Percentiles rank a stretch among this genome's conserved stretches.
Evolutionary conservation across 2,797 vertebrate genomes (phyloP).

Genomic region (Pantherophis vulpinus): DNA sequence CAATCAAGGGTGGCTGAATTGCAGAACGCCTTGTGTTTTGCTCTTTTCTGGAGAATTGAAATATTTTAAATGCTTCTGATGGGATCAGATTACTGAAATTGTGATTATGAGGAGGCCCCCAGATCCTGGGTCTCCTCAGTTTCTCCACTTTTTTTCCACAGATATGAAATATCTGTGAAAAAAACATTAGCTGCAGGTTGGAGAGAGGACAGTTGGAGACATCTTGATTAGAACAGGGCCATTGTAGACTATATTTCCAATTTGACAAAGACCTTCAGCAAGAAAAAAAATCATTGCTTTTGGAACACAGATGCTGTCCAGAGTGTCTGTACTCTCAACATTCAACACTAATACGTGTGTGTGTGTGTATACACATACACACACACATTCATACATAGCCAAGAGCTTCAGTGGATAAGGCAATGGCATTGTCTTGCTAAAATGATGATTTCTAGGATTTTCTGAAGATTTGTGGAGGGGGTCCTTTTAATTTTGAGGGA

Average conservation of each 20-base stretch:
- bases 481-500: not conserved
- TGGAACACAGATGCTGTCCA: not conserved
- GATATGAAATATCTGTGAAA: not conserved
- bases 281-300: not conserved
- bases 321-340: too few species aligned
- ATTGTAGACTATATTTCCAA: not conserved
- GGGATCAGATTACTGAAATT: not conserved
- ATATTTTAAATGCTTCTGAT: slow-evolving; percentile 21
- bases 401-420: not conserved
- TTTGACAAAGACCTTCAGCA: not conserved
- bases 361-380: too few species aligned
- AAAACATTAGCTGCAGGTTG: too few species aligned
- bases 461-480: not conserved
- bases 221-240: too few species aligned
- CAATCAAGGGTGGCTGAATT: slow-evolving; percentile 25
- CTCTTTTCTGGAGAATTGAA: not conserved
- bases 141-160: not conserved
- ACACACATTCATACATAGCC: not conserved
- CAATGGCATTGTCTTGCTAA: not conserved
- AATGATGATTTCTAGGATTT: not conserved
- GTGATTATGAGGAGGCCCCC: not conserved
- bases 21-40: not conserved
- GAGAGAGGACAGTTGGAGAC: too few species aligned
- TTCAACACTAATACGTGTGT: not conserved
- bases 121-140: not conserved